phyloP scores from a whole-genome alignment of 2,888 invertebrate species.

The Nipponacmea schrenckii region DNA sequence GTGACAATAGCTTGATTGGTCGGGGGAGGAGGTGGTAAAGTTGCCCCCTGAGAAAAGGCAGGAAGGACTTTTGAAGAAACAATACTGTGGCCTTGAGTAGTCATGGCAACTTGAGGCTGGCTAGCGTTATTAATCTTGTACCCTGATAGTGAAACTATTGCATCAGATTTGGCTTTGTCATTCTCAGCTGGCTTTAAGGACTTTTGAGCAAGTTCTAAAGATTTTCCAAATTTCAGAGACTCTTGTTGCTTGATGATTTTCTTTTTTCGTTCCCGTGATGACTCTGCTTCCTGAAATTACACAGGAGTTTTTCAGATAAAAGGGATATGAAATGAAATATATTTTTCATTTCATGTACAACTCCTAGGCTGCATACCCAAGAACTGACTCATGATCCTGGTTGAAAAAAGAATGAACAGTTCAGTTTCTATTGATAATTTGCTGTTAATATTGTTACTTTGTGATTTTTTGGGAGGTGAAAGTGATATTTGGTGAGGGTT shows the following conservation, averaged over 20 bases:
- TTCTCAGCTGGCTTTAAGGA: constrained; percentile 37
- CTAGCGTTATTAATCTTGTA: constrained; percentile 15
- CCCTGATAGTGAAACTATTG: constrained; percentile 6
- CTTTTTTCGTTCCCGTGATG: constrained; percentile 55
- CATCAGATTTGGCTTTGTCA: constrained; percentile 8
- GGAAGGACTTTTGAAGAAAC: neutral
- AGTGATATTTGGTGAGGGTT: too few relatives aligned
- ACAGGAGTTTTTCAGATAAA: neutral
- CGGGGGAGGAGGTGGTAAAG: neutral
- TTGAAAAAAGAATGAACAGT: too few relatives aligned
- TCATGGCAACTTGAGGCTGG: neutral
- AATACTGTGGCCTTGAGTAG: neutral
- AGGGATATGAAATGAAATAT: neutral
- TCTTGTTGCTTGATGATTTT: constrained; percentile 52
- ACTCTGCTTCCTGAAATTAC: constrained; percentile 50
- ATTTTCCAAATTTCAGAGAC: constrained; percentile 57
- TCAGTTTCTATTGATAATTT: too few relatives aligned
- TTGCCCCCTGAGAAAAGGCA: neutral
- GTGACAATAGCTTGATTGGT: neutral
- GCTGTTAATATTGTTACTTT: too few relatives aligned
- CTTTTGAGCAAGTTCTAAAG: constrained; percentile 54
- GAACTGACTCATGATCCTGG: too few relatives aligned
- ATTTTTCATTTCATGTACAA: too few relatives aligned
- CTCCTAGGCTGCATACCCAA: too few relatives aligned
- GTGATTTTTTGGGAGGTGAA: too few relatives aligned